phyloP scores from a whole-genome alignment of 2,888 invertebrate genomes.

The Lasioglossum malachurum region DNA sequence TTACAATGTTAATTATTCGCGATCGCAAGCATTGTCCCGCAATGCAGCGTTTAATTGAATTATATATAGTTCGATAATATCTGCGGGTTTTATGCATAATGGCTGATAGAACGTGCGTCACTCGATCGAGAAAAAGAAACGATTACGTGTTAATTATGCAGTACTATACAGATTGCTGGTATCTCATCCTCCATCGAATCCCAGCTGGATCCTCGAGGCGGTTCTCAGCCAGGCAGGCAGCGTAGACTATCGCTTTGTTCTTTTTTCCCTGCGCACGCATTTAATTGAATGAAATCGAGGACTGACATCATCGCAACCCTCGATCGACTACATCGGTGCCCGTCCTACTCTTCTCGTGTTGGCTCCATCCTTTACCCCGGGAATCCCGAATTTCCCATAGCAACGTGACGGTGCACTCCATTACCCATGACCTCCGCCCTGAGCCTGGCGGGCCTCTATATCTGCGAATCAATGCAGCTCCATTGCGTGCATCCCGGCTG shows the following conservation, averaged over 20 bases:
- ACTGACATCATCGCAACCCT: conserved; percentile 13
- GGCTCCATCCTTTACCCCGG: conserved; percentile 64
- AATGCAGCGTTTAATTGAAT: not conserved
- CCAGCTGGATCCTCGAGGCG: not conserved
- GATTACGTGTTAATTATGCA: not conserved
- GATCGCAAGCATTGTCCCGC: not conserved
- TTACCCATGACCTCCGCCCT: conserved; percentile 76
- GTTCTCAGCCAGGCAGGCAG: not conserved
- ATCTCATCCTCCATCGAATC: not conserved
- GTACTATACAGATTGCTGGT: not conserved
- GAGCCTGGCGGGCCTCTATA: conserved; percentile 68
- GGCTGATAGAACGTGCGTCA: not conserved
- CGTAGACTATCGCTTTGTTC: not conserved
- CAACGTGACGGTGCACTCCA: conserved; percentile 74
- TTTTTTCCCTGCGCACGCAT: not conserved
- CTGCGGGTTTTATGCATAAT: not conserved
- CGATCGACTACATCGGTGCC: conserved; percentile 26
- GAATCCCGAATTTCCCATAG: conserved; percentile 73
- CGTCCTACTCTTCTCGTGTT: conserved; percentile 44
- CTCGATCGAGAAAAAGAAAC: not conserved
- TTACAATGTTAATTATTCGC: not conserved
- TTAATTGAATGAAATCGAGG: conserved; percentile 31
- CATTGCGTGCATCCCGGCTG: conserved; percentile 71
- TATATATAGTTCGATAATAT: not conserved
- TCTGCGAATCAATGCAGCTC: conserved; percentile 74